Conservation (phyloP, 2,888 invertebrate species). For the Standfussiana lucernea region DNA sequence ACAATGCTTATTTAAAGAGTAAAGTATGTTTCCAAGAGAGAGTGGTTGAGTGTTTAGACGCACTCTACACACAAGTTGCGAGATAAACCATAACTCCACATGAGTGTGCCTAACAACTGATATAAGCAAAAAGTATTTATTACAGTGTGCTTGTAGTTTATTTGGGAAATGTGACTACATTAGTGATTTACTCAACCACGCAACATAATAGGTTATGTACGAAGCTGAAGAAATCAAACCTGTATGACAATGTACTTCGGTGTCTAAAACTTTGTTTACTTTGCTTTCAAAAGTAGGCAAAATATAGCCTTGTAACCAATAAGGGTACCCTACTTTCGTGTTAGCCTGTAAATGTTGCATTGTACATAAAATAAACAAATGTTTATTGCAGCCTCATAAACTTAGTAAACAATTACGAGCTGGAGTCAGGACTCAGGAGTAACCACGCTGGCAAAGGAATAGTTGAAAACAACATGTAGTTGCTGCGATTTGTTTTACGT, state of each 20-base stretch:
- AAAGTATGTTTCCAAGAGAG: neutral
- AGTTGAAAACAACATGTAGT: neutral
- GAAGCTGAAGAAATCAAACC: neutral
- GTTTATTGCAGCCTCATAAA: slow-evolving; percentile 20
- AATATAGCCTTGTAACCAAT: neutral
- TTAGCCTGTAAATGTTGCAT: neutral
- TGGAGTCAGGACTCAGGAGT: neutral
- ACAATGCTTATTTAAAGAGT: neutral
- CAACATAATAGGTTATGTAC: neutral
- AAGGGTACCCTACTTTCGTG: neutral
- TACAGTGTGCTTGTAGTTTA: slow-evolving; percentile 9
- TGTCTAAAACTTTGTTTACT: neutral
- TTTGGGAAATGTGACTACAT: neutral
- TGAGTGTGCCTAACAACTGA: neutral
- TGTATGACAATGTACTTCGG: neutral
- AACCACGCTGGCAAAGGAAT: neutral
- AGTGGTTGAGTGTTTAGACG: neutral
- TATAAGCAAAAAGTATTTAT: neutral
- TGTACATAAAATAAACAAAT: neutral
- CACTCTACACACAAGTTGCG: neutral
- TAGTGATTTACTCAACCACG: neutral
- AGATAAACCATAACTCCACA: neutral
- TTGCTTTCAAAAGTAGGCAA: neutral
- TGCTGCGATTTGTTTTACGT: neutral
- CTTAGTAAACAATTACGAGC: neutral